A percentile compares a stretch with the other conserved stretches of the same genome.
phyloP scores from a whole-genome alignment of 2,797 vertebrate species.

The Sebastes itinus region DNA sequence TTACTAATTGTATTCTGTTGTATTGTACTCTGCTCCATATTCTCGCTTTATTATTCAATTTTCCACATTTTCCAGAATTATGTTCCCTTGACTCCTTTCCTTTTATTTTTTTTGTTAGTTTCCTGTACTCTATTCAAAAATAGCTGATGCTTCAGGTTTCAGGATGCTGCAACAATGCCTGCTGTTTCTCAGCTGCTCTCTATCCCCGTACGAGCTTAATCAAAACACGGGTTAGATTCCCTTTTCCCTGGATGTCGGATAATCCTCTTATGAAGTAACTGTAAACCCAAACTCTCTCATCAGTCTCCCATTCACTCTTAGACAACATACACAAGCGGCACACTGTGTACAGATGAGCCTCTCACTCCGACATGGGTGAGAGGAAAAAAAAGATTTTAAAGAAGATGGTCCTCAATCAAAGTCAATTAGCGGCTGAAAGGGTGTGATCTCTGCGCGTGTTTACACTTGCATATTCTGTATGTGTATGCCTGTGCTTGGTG shows the following conservation, averaged over 20 bases:
- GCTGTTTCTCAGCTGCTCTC: constrained; percentile 27
- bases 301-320: constrained; percentile 38
- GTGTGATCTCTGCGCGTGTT: constrained; percentile 14
- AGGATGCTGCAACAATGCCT: constrained; percentile 19
- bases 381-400: constrained; percentile 12
- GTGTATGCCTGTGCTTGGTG: not conserved
- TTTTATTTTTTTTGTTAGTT: not conserved
- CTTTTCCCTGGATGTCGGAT: constrained; percentile 48
- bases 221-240: constrained; percentile 51
- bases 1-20: not conserved
- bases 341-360: not conserved
- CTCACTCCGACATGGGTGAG: not conserved
- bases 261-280: constrained; percentile 69
- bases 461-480: constrained; percentile 2
- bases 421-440: constrained; percentile 56
- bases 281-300: constrained; percentile 64
- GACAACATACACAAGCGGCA: constrained; percentile 14
- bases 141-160: constrained; percentile 30
- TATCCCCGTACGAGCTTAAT: constrained; percentile 34
- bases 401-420: constrained; percentile 55
- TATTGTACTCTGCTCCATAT: not conserved
- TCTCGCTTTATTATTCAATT: not conserved
- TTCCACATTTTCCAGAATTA: not conserved
- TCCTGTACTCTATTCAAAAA: constrained; percentile 14
- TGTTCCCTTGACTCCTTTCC: not conserved